Base-by-base conservation (phyloP, 2,888 invertebrate species). In the Metalampra italica region DNA sequence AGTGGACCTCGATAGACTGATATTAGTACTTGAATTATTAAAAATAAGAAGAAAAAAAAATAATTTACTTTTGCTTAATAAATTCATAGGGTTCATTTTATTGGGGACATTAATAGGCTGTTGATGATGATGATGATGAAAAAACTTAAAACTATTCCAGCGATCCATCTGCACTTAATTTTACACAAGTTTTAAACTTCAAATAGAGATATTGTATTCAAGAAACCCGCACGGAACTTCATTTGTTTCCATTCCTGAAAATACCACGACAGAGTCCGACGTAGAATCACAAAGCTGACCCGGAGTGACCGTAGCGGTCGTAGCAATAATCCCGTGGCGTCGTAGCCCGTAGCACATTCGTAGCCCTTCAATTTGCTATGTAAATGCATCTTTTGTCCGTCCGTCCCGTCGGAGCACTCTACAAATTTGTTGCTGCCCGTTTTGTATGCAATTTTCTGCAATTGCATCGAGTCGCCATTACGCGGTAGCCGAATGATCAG, bases 331-430 rank as follows among this genome's bases (percentile, higher is more conserved):
- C 42, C 47, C n/a, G 36, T 36, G n/a, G 36, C 45, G 30, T 39
- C 45, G 45, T 39, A 39, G 39, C 45, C 13, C 53, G 47, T 52
- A 48, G 53, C 53, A 45, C 50, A 32, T 41, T 46, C 49, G 75
- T 75, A 72, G 81, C 80, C 85, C 84, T 83, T 84, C 85, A 88
- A 88, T 88, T 88, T 86, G 82, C 74, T 85, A 87, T 88, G 87
- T 83, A 84, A 88, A 88, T 88, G 76, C 65, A 78, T 77, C 86
- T 87, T 86, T 86, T 86, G 86, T 86, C 73, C 78, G 65, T 64
- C 65, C 66, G 68, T 68, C 66, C 62, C 67, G 64, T 59, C 62
- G 66, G 60, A 60, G 65, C 66, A 71, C 73, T 77, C 75, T 71
- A 77, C 71, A 75, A 75, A 77, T 78, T 78, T 75, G 75, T 69